Conservation (phyloP, 2,113 vertebrate genomes). For the Cervus canadensis region DNA sequence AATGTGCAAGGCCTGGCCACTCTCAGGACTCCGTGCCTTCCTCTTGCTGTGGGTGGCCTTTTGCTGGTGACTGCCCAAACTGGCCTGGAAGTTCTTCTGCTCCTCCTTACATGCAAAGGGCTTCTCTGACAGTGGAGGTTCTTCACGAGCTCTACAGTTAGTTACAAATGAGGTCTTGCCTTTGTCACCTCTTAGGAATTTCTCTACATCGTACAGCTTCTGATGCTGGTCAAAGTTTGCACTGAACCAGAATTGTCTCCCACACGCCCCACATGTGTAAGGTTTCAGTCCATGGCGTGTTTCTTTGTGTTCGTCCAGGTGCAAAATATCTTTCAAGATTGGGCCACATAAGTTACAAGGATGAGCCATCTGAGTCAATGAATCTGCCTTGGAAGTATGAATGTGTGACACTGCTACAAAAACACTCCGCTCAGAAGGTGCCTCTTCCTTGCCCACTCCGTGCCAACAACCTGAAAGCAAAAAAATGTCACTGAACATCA, state of each 20-base stretch:
- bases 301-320: not conserved
- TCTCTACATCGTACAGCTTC: not conserved
- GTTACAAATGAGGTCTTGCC: not conserved
- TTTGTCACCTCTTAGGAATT: not conserved
- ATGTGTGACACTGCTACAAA: not conserved
- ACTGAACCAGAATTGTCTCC: not conserved
- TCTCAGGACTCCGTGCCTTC: not conserved
- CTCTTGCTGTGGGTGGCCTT: not conserved
- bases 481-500: not conserved
- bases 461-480: slow-evolving; percentile 35
- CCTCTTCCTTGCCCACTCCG: slow-evolving; percentile 4
- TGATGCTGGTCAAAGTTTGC: not conserved
- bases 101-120: not conserved
- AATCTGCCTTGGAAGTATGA: not conserved
- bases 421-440: not conserved
- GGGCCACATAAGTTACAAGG: slow-evolving; percentile 28
- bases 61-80: not conserved
- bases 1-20: not conserved
- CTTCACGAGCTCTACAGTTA: not conserved
- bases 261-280: not conserved
- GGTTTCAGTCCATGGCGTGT: not conserved
- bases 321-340: slow-evolving; percentile 20
- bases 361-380: not conserved
- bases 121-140: not conserved
- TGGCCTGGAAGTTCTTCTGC: not conserved